These are phyloP conservation scores for Fragariocoptes setiger DNA, from an alignment of 1,140 invertebrate genomes.

Conservation along the genomic window DNA sequence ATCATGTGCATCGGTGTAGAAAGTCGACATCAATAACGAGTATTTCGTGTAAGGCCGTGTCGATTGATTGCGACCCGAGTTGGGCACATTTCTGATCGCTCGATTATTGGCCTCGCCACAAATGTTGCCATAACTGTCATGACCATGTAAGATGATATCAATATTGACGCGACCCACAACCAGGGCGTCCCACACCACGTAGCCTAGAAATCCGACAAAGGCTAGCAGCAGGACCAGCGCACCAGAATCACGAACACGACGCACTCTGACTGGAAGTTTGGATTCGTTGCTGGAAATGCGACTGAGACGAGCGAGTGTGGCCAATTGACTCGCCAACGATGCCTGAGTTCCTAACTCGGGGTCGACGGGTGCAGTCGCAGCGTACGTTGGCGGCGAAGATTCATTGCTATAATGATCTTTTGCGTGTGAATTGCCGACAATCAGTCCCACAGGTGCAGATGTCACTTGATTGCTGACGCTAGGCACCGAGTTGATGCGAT, in stretches of 20 bases:
- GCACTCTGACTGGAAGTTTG: background rate
- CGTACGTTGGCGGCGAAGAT: no score
- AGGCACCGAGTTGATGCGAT: no score
- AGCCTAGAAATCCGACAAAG: slow-evolving; percentile 22
- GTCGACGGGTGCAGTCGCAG: no score
- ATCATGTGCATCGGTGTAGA: slow-evolving; percentile 3
- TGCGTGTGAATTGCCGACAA: no score
- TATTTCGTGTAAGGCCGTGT: slow-evolving; percentile 17
- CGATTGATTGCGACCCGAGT: slow-evolving; percentile 21
- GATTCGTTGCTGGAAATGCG: background rate
- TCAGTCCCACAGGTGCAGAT: no score
- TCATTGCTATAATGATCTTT: no score
- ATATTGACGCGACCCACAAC: slow-evolving; percentile 7
- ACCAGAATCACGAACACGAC: slow-evolving; percentile 4
- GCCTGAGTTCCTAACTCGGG: no score
- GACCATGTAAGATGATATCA: slow-evolving; percentile 27
- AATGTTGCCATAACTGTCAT: slow-evolving; percentile 31
- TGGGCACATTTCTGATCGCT: slow-evolving; percentile 13
- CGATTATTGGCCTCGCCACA: slow-evolving; percentile 24
- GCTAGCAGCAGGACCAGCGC: slow-evolving; percentile 21
- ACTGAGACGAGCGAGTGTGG: no score
- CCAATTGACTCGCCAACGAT: no score
- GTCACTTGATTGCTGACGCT: no score
- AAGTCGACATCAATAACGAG: slow-evolving; percentile 11
- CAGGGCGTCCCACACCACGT: slow-evolving; percentile 16